Evolutionary conservation across 1,140 invertebrate genomes (phyloP), one percentile per base, ranked within the genome.

Genomic region (Megalopta genalis): DNA sequence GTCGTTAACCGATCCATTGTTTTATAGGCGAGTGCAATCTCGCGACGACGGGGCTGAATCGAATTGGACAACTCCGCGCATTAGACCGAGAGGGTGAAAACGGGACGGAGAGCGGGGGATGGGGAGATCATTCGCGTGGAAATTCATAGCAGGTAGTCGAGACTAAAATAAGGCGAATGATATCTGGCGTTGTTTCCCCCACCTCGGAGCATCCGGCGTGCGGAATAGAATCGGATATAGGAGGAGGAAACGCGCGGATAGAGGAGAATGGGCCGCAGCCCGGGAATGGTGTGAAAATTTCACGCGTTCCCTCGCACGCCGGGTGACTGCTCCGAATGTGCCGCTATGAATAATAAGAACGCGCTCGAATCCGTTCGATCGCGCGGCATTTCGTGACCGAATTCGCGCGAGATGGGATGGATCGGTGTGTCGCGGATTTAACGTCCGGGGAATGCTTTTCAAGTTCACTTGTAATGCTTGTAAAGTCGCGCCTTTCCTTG

Each of bases 271-370:
- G 62, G 57, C 32, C 49, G 12, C 59, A 32, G 59, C 12, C 27
- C 60, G 71, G 52, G 42, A n/a, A 69, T 67, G 80, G 69, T 77
- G 84, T 81, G 85, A 86, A 86, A 86, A 86, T 86, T 86, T 86
- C 81, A 86, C 84, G 68, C 84, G 69, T 49, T 63, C 73, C 54
- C 71, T 62, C 69, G 72, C 68, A 59, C 64, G 70, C 52, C 65
- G 68, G 80, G 23, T 74, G 77, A 69, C 73, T 84, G 84, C 84
- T 67, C 71, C 73, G 72, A 86, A 82, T 80, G 82, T 66, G 66
- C 72, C 54, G 67, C 27, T 60, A 69, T 69, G 84, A 81, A 83
- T 86, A 86, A 86, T 86, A 85, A 86, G 85, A 81, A 86, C 69
- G 84, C 85, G 79, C 83, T 86, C 75, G 81, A 75, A 72, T 54